phyloP scores from a whole-genome alignment of 1,140 invertebrate genomes.

The Drosophila simulans region DNA sequence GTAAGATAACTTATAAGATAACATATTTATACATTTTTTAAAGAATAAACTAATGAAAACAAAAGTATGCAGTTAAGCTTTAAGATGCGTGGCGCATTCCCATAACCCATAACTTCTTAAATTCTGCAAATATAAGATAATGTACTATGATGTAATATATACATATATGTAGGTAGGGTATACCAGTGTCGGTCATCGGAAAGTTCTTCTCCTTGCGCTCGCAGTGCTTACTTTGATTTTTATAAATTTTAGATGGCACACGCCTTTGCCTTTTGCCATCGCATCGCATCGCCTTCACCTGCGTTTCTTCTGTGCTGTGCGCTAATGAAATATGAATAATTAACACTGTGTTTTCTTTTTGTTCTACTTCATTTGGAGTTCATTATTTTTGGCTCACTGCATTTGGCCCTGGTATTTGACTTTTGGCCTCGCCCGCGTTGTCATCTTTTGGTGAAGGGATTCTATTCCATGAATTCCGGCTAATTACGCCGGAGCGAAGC shows the following conservation, averaged over 20 bases:
- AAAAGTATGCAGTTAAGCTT: not conserved
- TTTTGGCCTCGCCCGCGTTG: conserved; percentile 39
- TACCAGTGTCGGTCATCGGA: not conserved
- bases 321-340: conserved; percentile 82
- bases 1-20: no score
- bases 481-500: conserved; percentile 26
- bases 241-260: conserved; percentile 78
- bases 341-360: conserved; percentile 74
- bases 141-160: not conserved
- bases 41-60: no score
- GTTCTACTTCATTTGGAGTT: conserved; percentile 79
- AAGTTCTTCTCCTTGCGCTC: not conserved
- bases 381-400: conserved; percentile 74
- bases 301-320: conserved; percentile 22
- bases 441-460: conserved; percentile 24
- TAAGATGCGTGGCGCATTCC: not conserved
- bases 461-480: conserved; percentile 29
- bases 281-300: conserved; percentile 12
- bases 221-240: conserved; percentile 74
- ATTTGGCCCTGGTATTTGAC: conserved; percentile 35
- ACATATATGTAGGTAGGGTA: conserved; percentile 4
- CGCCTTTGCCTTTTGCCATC: conserved; percentile 38
- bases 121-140: not conserved
- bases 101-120: not conserved
- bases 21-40: no score